Conservation (phyloP, 1,140 invertebrate genomes). For the Drosophila insularis region DNA sequence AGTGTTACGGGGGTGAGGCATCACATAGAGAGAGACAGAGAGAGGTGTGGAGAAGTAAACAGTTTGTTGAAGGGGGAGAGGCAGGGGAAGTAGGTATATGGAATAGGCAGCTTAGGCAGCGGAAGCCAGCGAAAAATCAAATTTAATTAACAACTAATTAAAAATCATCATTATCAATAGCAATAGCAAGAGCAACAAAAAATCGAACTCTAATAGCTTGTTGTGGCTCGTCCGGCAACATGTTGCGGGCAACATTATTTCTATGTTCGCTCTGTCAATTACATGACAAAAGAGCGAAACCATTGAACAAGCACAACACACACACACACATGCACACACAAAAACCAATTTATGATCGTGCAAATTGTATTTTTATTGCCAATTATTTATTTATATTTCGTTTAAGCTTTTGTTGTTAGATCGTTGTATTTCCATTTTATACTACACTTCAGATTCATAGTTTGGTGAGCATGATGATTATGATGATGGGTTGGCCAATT, state of each 20-base stretch:
- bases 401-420: slow-evolving; percentile 51
- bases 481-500: background rate
- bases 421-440: slow-evolving; percentile 17
- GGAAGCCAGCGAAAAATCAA: slow-evolving; percentile 61
- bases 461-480: background rate
- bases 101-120: slow-evolving; percentile 20
- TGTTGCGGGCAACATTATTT: slow-evolving; percentile 12
- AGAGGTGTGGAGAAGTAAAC: slow-evolving; percentile 15
- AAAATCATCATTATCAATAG: slow-evolving; percentile 12
- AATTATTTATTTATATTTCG: slow-evolving; percentile 78
- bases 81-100: background rate
- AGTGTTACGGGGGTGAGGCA: background rate
- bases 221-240: slow-evolving; percentile 19
- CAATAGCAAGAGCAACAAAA: slow-evolving; percentile 23
- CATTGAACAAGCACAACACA: background rate
- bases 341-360: slow-evolving; percentile 73
- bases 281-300: slow-evolving; percentile 42
- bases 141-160: slow-evolving; percentile 64
- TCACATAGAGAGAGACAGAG: background rate
- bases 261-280: slow-evolving; percentile 35
- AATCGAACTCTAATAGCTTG: slow-evolving; percentile 29
- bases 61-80: background rate
- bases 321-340: slow-evolving; percentile 15
- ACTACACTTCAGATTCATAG: background rate
- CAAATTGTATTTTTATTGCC: slow-evolving; percentile 80